Evolutionary conservation across 2,797 vertebrate genomes (phyloP), one percentile per base, ranked within the genome.

Genomic region (Nannoperca australis): DNA sequence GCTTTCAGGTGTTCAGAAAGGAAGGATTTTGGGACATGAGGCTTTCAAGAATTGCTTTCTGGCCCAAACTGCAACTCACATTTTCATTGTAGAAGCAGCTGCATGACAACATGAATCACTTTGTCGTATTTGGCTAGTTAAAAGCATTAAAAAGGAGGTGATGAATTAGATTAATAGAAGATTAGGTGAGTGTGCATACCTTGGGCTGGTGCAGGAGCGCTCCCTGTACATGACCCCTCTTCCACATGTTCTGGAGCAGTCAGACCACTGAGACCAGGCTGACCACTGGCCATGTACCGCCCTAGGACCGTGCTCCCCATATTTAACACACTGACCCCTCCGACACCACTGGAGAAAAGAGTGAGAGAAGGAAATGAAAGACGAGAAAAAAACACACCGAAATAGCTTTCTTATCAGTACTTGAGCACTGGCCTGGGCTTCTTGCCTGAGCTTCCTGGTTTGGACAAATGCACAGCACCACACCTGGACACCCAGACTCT

Each of bases 241-340:
- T 59, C 97, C 98, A 9, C 98, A 99, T 1, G 96, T 97, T 50
- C 98, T 94, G 60, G 97, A 98, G 85, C 98, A 99, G 42, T 97
- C 95, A 0, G 97, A 97, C 98, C 98, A 99, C 79, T 94, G 92
- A 0, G 97, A 95, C 98, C 98, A 99, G 40, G 91, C 20, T 0
- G 98, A 98, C 98, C 98, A 99, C 73, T 99, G 97, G 45, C 98
- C 98, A 0, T 98, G 90, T 56, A 99, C 65, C 0, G 97, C 94
- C 76, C 93, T 95, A 3, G 98, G 98, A 2, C 98, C 98, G 0
- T 96, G 95, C 15, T 99, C 98, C 30, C 98, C 98, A 0, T 96
- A 94, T 73, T 94, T 96, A 3, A 99, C 96, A 85, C 98, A 99
- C 88, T 99, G 97, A 69, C 98, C 98, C 89, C 95, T 95, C 79